Evolutionary conservation across 2,888 invertebrate genomes (phyloP), one percentile per base, ranked within the genome.

Genomic region (Belgica antarctica): DNA sequence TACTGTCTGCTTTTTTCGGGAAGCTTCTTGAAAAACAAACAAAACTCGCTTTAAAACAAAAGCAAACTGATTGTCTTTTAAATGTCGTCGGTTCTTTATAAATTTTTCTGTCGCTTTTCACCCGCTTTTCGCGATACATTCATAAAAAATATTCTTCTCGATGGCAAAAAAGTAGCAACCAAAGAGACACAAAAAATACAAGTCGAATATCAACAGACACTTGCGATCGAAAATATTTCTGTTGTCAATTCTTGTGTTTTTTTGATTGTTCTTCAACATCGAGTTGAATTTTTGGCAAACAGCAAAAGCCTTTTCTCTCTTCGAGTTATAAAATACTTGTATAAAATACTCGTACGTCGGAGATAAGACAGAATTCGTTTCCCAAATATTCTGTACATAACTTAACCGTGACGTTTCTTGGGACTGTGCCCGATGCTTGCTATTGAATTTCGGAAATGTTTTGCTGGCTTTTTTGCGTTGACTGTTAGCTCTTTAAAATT

Each of bases 11-110:
- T 31, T 31, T 31, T 31, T 41, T 41, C 41, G 41, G 41, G 41
- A 41, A 12, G 41, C 15, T 3, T 7, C 7, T n/a, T n/a, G 41
- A 41, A 4, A 15, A 41, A n/a, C 10, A 7, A 12, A n/a, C 41
- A 41, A 41, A 41, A 41, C 31, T 31, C 31, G 10, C 5, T n/a
- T n/a, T 10, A 41, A 52, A 10, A 10, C 31, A 31, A 31, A 31
- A 31, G 31, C 41, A 41, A 63, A 63, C 41, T 63, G 63, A 63
- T 63, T 63, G 63, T 63, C 63, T 63, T 63, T 52, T 52, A 52
- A 52, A 52, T 52, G 52, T 52, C 52, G 17, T 52, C 12, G 52
- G 24, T 52, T 52, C 52, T 52, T 52, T 22, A 12, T 41, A 41
- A 41, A 41, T 41, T 41, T 31, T 52, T 19, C 52, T 52, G 52